phyloP scores from a whole-genome alignment of 1,140 invertebrate genomes.

The Eriosoma lanigerum region DNA sequence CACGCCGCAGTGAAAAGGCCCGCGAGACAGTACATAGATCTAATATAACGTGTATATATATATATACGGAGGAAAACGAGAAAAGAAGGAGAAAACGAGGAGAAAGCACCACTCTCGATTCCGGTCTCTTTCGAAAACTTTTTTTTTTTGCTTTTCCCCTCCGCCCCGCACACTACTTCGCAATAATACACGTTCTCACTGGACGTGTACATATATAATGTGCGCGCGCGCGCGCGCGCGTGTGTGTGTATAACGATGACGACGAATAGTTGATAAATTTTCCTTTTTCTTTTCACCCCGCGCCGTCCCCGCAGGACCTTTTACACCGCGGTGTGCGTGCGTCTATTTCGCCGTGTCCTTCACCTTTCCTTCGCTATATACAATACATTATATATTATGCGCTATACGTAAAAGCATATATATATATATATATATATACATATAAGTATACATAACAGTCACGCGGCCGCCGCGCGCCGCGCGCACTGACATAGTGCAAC shows the following conservation, averaged over 20 bases:
- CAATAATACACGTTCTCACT: no score
- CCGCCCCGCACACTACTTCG: no score
- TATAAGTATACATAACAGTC: no score
- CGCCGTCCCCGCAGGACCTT: background rate
- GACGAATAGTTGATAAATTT: conserved; percentile 48
- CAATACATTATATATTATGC: no score
- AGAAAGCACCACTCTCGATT: conserved; percentile 7
- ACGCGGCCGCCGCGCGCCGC: no score
- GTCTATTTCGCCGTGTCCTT: background rate
- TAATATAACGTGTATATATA: background rate
- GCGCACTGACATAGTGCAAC: no score
- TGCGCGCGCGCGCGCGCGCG: no score
- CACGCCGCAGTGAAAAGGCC: conserved; percentile 10
- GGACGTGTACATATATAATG: no score
- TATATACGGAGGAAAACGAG: background rate
- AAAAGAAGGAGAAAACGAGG: conserved; percentile 20
- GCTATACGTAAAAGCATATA: no score
- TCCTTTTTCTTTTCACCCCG: background rate
- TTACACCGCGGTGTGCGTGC: background rate
- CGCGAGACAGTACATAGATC: background rate
- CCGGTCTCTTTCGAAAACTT: background rate
- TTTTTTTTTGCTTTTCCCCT: background rate
- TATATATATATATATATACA: no score
- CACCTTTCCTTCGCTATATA: background rate
- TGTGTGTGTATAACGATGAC: conserved; percentile 1